Evolutionary conservation across 2,113 vertebrate genomes (phyloP).

Genomic region (Limnothrissa miodon): DNA sequence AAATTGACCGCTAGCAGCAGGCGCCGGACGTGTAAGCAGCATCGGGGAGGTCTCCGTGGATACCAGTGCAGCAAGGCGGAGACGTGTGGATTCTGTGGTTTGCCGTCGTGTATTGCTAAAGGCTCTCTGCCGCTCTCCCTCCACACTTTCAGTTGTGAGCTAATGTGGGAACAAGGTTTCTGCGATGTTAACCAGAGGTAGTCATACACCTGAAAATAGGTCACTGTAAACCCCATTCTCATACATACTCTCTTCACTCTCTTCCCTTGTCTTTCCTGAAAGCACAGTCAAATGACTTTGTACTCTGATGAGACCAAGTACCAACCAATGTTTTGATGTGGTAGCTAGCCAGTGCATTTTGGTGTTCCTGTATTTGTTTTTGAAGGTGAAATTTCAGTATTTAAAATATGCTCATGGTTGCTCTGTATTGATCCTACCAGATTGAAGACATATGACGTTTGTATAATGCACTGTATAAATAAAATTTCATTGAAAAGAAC

Average conservation of each 20-base stretch:
- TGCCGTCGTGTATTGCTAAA: constrained; percentile 49
- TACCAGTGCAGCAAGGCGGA: constrained; percentile 35
- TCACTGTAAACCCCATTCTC: too few species aligned
- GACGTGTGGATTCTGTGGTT: constrained; percentile 4
- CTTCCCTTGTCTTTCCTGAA: background rate
- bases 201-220: too few species aligned
- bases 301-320: background rate
- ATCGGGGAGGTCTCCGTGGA: constrained; percentile 39
- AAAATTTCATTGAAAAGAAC: too few species aligned
- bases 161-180: background rate
- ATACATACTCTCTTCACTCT: background rate
- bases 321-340: background rate
- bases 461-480: too few species aligned
- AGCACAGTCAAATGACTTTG: background rate
- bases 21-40: constrained; percentile 7
- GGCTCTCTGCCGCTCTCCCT: constrained; percentile 29
- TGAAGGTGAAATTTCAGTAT: background rate
- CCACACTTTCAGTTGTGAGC: background rate
- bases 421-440: too few species aligned
- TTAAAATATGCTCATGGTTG: too few species aligned
- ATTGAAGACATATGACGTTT: too few species aligned
- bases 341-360: background rate
- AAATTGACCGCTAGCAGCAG: constrained; percentile 28
- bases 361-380: background rate
- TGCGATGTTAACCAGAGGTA: too few species aligned